Evolutionary conservation across 1,140 invertebrate species (phyloP).

Genomic region (Lepidurus apus): DNA sequence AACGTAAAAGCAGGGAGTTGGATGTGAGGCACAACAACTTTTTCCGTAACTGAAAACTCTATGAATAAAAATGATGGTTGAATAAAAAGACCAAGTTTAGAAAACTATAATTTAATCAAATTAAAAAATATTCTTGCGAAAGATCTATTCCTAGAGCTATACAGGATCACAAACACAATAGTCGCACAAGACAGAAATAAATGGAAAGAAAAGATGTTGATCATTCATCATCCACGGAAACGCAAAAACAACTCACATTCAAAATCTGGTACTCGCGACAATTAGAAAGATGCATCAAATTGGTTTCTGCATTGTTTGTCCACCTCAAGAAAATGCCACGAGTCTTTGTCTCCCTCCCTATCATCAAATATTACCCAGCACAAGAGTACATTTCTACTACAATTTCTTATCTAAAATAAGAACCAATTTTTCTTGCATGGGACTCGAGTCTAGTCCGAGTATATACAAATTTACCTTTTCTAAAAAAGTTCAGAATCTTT

Average conservation of each 20-base stretch:
- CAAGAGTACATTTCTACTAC: no score
- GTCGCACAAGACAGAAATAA: conserved; percentile 11
- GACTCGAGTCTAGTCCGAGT: background rate
- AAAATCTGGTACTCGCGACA: background rate
- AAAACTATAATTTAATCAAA: no score
- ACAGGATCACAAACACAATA: conserved; percentile 14
- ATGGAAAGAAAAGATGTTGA: background rate
- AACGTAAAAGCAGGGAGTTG: no score
- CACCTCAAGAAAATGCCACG: background rate
- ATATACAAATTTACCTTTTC: background rate
- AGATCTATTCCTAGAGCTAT: conserved; percentile 8
- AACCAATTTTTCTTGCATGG: background rate
- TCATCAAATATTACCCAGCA: background rate
- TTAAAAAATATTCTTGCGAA: background rate
- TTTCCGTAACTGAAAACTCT: no score
- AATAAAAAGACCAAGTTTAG: no score
- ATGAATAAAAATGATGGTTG: no score
- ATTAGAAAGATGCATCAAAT: conserved; percentile 7
- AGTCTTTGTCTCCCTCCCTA: background rate
- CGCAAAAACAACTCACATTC: background rate
- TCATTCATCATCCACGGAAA: background rate
- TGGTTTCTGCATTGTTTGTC: conserved; percentile 1
- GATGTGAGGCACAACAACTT: no score
- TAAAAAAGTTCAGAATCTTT: background rate
- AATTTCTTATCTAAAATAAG: no score